These are phyloP conservation scores for Strigops habroptila DNA, from an alignment of 2,113 vertebrate genomes.

Conservation along the genomic window DNA sequence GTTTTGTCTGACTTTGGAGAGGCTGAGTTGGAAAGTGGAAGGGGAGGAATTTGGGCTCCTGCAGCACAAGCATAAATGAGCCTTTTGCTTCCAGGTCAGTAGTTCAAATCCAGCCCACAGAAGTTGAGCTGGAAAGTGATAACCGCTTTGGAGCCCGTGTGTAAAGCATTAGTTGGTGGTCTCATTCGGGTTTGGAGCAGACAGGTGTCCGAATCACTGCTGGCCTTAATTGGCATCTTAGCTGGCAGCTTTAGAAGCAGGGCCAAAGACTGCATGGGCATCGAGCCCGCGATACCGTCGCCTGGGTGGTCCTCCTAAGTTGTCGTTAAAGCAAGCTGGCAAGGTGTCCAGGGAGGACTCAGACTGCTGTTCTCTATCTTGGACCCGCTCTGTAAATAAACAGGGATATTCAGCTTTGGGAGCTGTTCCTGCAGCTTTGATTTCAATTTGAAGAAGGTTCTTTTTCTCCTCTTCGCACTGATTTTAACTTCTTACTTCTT, in stretches of 20 bases:
- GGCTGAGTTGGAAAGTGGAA: neutral
- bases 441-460: neutral
- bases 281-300: neutral
- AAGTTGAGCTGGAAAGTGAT: neutral
- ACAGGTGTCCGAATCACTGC: constrained; percentile 31
- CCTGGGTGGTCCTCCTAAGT: constrained; percentile 36
- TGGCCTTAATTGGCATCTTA: constrained; percentile 16
- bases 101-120: constrained; percentile 24
- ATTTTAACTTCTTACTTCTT: neutral
- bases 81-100: constrained; percentile 47
- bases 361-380: neutral
- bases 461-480: neutral
- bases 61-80: neutral
- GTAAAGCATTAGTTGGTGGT: constrained; percentile 34
- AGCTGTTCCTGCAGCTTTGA: neutral
- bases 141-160: neutral
- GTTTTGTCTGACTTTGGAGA: constrained; percentile 18
- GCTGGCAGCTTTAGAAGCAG: constrained; percentile 5
- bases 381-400: constrained; percentile 13
- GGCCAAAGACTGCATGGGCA: neutral
- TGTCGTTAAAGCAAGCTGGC: neutral
- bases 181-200: neutral
- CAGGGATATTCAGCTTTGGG: neutral
- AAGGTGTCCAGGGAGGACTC: neutral
- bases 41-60: neutral